Base-by-base conservation (phyloP, 1,140 invertebrate genomes). In the Babylonia areolata region DNA sequence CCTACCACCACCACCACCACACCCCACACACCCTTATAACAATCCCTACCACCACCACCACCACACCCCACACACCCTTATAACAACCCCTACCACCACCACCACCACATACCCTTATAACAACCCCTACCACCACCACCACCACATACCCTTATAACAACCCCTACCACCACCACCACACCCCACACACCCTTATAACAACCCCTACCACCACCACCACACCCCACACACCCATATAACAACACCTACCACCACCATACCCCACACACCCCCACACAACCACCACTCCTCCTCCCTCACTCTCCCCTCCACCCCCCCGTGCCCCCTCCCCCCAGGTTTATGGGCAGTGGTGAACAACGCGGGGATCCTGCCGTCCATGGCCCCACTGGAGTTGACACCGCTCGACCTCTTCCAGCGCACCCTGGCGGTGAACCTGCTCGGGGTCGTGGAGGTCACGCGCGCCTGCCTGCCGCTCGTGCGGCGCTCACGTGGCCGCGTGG, bases 321-420 rank as follows among this genome's bases (percentile, higher is more conserved):
- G 11, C 23, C 2, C 20, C n/a, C 54, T 9, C 95, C 97, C 87
- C 94, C 5, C 86, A 92, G 91, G 87, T 6, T 78, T 93, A 31
- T 93, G 92, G 91, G 90, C 84, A 15, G 64, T 92, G 28, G 88
- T 93, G 9, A 93, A 93, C 87, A 93, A 93, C 93, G 97, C 97
- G 3, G 98, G 97, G 0, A 95, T 98, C 1, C 31, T 80, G 20
- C 97, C 97, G 96, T 95, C 97, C 28, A 97, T 97, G 90, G 98
- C 97, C 0, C 97, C 98, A 92, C 97, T 97, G 90, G 98, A 98
- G 93, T 98, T 98, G 97, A 94, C 96, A 85, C 90, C 95, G n/a
- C 97, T 97, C 89, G 85, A 85, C n/a, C 86, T 85, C 51, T 91
- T 90, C 79, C 78, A 90, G 81, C 69, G 82, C 33, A 35, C 88